Evolutionary conservation across 2,888 invertebrate species (phyloP), one percentile per base, ranked within the genome.

Genomic region (Reticulitermes lucifugus): DNA sequence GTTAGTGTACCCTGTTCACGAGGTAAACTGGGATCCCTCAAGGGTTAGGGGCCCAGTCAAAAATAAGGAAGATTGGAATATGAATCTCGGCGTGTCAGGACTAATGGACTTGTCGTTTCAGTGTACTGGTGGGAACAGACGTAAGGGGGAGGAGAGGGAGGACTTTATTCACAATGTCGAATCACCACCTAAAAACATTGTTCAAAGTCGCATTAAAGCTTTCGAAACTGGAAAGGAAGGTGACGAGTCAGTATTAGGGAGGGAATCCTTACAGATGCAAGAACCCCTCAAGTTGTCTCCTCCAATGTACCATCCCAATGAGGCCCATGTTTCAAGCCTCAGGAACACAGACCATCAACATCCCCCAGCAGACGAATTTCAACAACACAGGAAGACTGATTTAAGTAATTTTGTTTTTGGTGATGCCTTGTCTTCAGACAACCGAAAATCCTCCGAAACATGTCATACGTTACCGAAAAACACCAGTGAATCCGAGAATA

Each of bases 71-170:
- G 90, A 90, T 85, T 91, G 89, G 89, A 89, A 88, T 55, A 88
- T 89, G 4, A 89, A 89, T 41, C 89, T 90, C 55, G 90, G 90
- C 85, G 91, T 91, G 87, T 89, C 90, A 60, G 89, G 89, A 29
- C 89, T 91, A 4, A 89, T 91, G 71, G 91, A 91, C 84, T 91
- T 90, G 86, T 91, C 91, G 0, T 91, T 91, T 86, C 90, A 91
- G 85, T 91, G 91, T 79, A 90, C 91, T 73, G 90, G 89, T 59
- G 88, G 90, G 0, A 89, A 89, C 9, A 87, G 87, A 21, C 73
- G 86, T n/a, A 51, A 60, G 46, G 86, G 87, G 55, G 87, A 87
- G 79, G 83, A 86, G 35, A 86, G 86, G 60, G 87, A 87, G 43
- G 70, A 71, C 7, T 59, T 22, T 81, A 83, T 43, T 25, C 46